These are phyloP conservation scores for Phortica magna DNA, from an alignment of 2,888 invertebrate genomes.

Conservation along the genomic window DNA sequence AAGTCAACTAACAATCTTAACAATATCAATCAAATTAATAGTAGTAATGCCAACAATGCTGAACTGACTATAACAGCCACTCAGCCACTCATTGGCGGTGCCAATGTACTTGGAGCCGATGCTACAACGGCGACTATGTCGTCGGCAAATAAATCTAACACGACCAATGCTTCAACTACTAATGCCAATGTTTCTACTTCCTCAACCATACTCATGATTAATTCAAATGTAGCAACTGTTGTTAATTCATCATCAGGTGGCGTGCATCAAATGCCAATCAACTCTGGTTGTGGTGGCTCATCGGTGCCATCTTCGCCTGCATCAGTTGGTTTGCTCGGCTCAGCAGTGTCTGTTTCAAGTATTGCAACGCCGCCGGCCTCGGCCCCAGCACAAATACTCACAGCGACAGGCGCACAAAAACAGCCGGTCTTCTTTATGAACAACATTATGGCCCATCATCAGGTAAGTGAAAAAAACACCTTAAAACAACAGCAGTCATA, in stretches of 20 bases:
- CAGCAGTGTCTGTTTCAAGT: slow-evolving; percentile 47
- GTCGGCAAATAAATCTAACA: slow-evolving; percentile 36
- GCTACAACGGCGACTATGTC: slow-evolving; percentile 39
- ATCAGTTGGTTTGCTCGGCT: slow-evolving; percentile 44
- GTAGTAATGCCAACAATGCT: slow-evolving; percentile 54
- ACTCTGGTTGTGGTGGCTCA: slow-evolving; percentile 33
- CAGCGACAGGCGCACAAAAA: slow-evolving; percentile 57
- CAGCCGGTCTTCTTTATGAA: slow-evolving; percentile 72
- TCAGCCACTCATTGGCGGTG: neutral
- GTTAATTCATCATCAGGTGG: slow-evolving; percentile 51
- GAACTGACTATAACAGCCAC: slow-evolving; percentile 65
- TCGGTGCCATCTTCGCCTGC: slow-evolving; percentile 71
- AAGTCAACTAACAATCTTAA: slow-evolving; percentile 39
- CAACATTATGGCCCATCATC: slow-evolving; percentile 73
- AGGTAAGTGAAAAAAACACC: slow-evolving; percentile 59
- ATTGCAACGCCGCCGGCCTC: slow-evolving; percentile 66
- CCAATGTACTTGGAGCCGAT: neutral
- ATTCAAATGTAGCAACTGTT: slow-evolving; percentile 58
- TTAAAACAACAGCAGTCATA: no score
- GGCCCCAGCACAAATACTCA: slow-evolving; percentile 66
- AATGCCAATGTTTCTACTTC: slow-evolving; percentile 41
- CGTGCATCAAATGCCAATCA: slow-evolving; percentile 28
- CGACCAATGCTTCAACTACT: slow-evolving; percentile 36
- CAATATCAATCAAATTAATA: slow-evolving; percentile 50
- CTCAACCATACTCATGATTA: slow-evolving; percentile 64